phyloP scores from a whole-genome alignment of 1,140 invertebrate genomes.

The Drosophila pallidifrons region DNA sequence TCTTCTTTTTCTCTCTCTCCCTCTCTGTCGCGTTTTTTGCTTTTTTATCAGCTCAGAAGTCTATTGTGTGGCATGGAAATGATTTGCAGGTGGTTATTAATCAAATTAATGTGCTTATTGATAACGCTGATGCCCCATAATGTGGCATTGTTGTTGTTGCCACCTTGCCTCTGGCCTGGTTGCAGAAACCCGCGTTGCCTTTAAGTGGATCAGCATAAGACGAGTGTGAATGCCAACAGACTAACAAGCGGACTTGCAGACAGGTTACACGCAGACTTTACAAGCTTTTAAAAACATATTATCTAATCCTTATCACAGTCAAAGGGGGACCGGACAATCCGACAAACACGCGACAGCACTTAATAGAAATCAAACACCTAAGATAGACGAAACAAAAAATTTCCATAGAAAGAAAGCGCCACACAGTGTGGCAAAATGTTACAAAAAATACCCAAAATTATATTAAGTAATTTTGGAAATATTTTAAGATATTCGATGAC shows the following conservation, averaged over 20 bases:
- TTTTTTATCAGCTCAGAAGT: slow-evolving; percentile 59
- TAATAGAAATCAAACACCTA: slow-evolving; percentile 68
- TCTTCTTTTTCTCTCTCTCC: background rate
- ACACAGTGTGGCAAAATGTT: slow-evolving; percentile 27
- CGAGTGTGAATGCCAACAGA: slow-evolving; percentile 5
- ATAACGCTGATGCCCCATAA: slow-evolving; percentile 73
- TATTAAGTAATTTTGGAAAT: slow-evolving; percentile 14
- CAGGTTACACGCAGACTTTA: slow-evolving; percentile 64
- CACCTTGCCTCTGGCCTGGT: background rate
- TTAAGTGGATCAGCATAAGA: slow-evolving; percentile 46
- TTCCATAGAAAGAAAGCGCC: slow-evolving; percentile 70
- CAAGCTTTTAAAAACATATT: slow-evolving; percentile 74
- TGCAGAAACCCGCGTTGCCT: slow-evolving; percentile 22
- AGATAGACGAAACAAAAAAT: slow-evolving; percentile 34
- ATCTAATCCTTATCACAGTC: slow-evolving; percentile 66
- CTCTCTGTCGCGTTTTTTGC: background rate
- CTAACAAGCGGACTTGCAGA: slow-evolving; percentile 27
- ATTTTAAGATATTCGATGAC: background rate
- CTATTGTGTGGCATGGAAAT: slow-evolving; percentile 78
- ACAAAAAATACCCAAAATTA: background rate
- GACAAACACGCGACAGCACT: slow-evolving; percentile 71
- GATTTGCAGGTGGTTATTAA: slow-evolving; percentile 85
- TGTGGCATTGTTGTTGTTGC: slow-evolving; percentile 42
- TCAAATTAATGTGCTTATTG: slow-evolving; percentile 84
- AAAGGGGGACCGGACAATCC: slow-evolving; percentile 38